These are phyloP conservation scores for Corythoichthys haematopterus DNA, from an alignment of 2,113 vertebrate genomes.

Conservation along the genomic window DNA sequence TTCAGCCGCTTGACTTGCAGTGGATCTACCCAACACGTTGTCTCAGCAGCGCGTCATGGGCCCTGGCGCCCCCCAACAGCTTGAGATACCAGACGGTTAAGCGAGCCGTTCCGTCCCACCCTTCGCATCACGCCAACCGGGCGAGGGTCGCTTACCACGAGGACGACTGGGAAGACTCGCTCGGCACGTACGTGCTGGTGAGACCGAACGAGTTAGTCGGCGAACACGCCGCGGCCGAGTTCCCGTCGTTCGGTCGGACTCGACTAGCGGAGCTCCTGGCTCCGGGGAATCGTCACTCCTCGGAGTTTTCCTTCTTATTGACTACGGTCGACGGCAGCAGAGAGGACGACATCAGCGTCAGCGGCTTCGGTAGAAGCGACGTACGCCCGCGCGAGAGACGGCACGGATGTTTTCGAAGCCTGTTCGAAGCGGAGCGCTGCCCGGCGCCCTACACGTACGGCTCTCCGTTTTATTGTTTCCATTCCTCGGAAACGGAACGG, in stretches of 20 bases:
- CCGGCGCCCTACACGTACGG: slow-evolving; percentile 62
- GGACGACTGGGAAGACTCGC: slow-evolving; percentile 56
- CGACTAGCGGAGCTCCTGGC: slow-evolving; percentile 40
- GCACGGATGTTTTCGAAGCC: slow-evolving; percentile 72
- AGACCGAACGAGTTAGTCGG: slow-evolving; percentile 26
- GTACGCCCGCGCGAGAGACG: slow-evolving; percentile 40
- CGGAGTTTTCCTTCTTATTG: slow-evolving; percentile 61
- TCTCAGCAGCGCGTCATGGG: slow-evolving; percentile 65
- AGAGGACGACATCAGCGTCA: slow-evolving; percentile 72
- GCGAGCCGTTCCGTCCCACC: slow-evolving; percentile 44
- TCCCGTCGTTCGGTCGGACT: slow-evolving; percentile 41
- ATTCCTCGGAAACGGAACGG: slow-evolving; percentile 48
- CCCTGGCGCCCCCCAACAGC: slow-evolving; percentile 61
- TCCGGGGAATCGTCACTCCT: slow-evolving; percentile 7
- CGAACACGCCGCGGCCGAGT: slow-evolving; percentile 54
- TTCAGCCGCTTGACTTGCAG: slow-evolving; percentile 43
- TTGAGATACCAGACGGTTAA: slow-evolving; percentile 56
- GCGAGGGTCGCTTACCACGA: slow-evolving; percentile 20
- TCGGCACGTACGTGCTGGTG: slow-evolving; percentile 57
- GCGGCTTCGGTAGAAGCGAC: not conserved
- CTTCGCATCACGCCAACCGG: slow-evolving; percentile 43
- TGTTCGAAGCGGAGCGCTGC: slow-evolving; percentile 76
- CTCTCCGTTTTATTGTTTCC: slow-evolving; percentile 70
- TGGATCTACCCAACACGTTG: slow-evolving; percentile 33
- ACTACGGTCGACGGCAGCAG: slow-evolving; percentile 69